Percentiles rank a stretch among this genome's conserved stretches.
These are phyloP conservation scores for Ciconia maguari DNA, from an alignment of 2,113 vertebrate genomes.

Conservation along the genomic window DNA sequence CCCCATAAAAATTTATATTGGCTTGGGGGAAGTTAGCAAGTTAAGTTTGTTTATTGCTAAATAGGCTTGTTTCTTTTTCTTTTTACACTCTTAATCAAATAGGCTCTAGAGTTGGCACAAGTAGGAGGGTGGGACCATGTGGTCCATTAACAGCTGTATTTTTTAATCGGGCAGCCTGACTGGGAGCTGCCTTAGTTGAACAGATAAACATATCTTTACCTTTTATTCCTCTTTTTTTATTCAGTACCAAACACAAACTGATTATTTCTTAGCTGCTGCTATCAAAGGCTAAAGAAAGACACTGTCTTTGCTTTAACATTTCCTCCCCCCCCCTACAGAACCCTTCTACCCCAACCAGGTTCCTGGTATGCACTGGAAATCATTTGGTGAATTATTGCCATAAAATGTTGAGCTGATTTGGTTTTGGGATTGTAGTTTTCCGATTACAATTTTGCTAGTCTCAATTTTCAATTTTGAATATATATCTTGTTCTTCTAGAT, in stretches of 20 bases:
- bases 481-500: conserved; percentile 69
- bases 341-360: neutral
- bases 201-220: neutral
- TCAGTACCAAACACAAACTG: neutral
- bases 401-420: neutral
- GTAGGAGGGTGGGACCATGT: neutral
- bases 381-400: neutral
- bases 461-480: neutral
- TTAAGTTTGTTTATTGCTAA: neutral
- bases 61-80: neutral
- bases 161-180: neutral
- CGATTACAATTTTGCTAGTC: neutral
- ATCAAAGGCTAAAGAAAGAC: neutral
- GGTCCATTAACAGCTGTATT: neutral
- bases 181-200: neutral
- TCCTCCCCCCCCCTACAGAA: no score
- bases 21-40: neutral
- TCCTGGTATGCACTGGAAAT: neutral
- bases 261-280: neutral
- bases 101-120: neutral
- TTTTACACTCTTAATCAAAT: neutral
- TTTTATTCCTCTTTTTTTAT: neutral
- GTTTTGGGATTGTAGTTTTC: neutral
- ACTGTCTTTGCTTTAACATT: neutral
- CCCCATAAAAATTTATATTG: neutral